Base-by-base conservation (phyloP, 2,113 vertebrate genomes). In the Paedocypris sp. region DNA sequence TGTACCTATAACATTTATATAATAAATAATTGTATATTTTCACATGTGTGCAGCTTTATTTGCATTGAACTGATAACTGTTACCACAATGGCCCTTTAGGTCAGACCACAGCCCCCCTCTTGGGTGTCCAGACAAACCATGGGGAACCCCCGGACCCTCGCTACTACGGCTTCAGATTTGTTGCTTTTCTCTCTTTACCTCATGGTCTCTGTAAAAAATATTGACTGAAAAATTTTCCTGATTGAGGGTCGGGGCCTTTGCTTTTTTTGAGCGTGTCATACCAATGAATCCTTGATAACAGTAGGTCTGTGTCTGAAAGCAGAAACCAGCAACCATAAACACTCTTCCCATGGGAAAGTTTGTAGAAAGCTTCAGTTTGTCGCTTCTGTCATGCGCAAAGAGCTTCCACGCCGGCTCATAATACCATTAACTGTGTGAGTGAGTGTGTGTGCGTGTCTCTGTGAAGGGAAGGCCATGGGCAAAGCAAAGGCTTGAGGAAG, bases 1-100 rank as follows among this genome's bases (percentile, higher is more conserved):
- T n/a, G n/a, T n/a, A n/a, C n/a, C n/a, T n/a, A n/a, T n/a, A n/a
- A n/a, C n/a, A n/a, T n/a, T n/a, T n/a, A n/a, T n/a, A n/a, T n/a
- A n/a, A n/a, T n/a, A n/a, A n/a, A n/a, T n/a, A 90, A 90, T 90
- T 90, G 85, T 78, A 80, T 72, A 80, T 88, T 88, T 87, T 83
- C 82, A 77, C 79, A 79, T 78, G 74, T 82, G 64, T 75, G 68
- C 73, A 71, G 70, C 74, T 74, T 83, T 72, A 86, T 82, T 85
- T 82, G 85, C 82, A 75, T 54, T 80, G 80, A 84, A 77, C 71
- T 72, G 80, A 86, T 87, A 89, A 89, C 84, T 79, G 70, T 77
- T 70, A 62, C 56, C 74, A 90, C 81, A 88, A 88, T 85, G 77
- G 79, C 69, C 67, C 73, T 79, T 82, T 89, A 88, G 85, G 88